Conservation (phyloP, 2,888 invertebrate species). For the Formica aserva region DNA sequence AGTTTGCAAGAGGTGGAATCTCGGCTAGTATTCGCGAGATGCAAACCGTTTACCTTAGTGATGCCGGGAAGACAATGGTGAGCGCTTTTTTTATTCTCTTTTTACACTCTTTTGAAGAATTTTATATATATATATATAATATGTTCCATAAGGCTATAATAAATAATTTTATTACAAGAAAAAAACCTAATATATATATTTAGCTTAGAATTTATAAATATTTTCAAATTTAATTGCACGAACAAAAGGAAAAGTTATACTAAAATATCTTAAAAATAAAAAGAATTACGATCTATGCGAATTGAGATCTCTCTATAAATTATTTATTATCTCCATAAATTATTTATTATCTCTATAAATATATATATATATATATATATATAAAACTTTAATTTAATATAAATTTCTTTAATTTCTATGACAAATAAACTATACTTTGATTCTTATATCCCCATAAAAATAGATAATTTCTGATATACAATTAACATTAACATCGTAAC, state of each 20-base stretch:
- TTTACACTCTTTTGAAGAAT: not conserved
- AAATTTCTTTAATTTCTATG: not conserved
- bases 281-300: no score
- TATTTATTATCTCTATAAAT: no score
- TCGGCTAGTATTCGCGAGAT: slow-evolving; percentile 95
- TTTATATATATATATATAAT: not conserved
- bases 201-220: no score
- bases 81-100: slow-evolving; percentile 37
- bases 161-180: no score
- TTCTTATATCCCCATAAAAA: not conserved
- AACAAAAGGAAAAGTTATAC: no score
- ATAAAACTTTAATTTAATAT: not conserved
- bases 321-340: no score
- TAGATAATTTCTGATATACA: not conserved
- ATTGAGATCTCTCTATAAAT: no score
- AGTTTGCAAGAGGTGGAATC: slow-evolving; percentile 95
- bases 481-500: not conserved
- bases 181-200: no score
- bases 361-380: no score
- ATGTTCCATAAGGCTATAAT: no score
- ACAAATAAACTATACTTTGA: not conserved
- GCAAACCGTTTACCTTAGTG: slow-evolving; percentile 95
- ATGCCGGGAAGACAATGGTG: slow-evolving; percentile 94
- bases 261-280: no score
- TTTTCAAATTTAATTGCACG: no score